phyloP scores from a whole-genome alignment of 2,797 vertebrate genomes.

The Schizothorax lantsangensis region DNA sequence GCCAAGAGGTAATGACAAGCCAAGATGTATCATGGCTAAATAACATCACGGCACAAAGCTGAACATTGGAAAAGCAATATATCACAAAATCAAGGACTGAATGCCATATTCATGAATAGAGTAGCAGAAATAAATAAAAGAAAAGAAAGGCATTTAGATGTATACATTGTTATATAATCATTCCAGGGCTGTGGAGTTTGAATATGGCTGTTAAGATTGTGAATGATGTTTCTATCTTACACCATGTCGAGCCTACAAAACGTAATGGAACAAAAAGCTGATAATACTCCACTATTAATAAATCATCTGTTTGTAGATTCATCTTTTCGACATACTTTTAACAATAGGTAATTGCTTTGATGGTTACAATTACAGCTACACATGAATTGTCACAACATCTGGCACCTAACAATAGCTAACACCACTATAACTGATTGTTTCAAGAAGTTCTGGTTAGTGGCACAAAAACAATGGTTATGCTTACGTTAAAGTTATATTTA shows the following conservation, averaged over 20 bases:
- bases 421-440: slow-evolving; percentile 57
- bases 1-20: slow-evolving; percentile 62
- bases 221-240: slow-evolving; percentile 14
- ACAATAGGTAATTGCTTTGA: slow-evolving; percentile 44
- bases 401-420: slow-evolving; percentile 55
- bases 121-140: slow-evolving; percentile 49
- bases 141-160: slow-evolving; percentile 36
- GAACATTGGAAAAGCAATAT: slow-evolving; percentile 50
- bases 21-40: slow-evolving; percentile 42
- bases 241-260: slow-evolving; percentile 38
- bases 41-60: slow-evolving; percentile 56
- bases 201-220: slow-evolving; percentile 5
- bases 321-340: slow-evolving; percentile 31
- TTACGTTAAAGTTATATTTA: slow-evolving; percentile 23
- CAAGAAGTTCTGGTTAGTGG: slow-evolving; percentile 35
- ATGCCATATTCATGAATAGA: slow-evolving; percentile 18
- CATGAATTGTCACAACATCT: slow-evolving; percentile 55
- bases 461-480: slow-evolving; percentile 25
- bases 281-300: not conserved
- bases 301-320: slow-evolving; percentile 2
- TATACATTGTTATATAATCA: slow-evolving; percentile 35
- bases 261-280: not conserved
- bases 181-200: slow-evolving; percentile 47
- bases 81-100: slow-evolving; percentile 56
- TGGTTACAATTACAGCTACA: slow-evolving; percentile 60